Conservation (phyloP, 2,797 vertebrate genomes). For the Acanthurus tractus region DNA sequence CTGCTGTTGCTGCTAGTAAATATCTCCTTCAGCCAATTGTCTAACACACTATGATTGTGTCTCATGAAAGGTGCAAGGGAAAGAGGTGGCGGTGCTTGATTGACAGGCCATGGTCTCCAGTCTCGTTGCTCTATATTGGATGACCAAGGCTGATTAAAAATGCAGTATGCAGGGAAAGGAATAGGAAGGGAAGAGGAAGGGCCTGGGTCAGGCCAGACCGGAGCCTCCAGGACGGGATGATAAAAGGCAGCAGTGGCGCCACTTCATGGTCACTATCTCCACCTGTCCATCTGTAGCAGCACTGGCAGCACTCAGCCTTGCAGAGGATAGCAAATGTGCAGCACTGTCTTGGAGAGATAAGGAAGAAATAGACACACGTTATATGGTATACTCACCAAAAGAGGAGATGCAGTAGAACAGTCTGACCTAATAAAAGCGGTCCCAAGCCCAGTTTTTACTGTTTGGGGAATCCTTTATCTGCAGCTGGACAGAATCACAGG, state of each 20-base stretch:
- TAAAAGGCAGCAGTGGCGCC: conserved; percentile 81
- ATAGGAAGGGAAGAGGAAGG: conserved; percentile 72
- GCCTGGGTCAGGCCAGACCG: conserved; percentile 81
- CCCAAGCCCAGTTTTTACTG: conserved; percentile 39
- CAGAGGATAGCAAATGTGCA: conserved; percentile 56
- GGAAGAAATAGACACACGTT: conserved; percentile 55
- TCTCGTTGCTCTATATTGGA: conserved; percentile 78
- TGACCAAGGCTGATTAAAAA: conserved; percentile 85
- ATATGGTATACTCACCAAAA: conserved; percentile 56
- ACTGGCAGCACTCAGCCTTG: conserved; percentile 79
- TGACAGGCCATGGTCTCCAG: conserved; percentile 77
- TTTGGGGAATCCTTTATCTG: conserved; percentile 42
- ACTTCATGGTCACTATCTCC: conserved; percentile 85
- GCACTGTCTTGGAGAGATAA: conserved; percentile 74
- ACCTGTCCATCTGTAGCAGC: conserved; percentile 87
- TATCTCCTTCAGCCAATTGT: conserved; percentile 30
- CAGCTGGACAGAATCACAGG: conserved; percentile 6
- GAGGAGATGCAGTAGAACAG: conserved; percentile 48
- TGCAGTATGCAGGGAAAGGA: conserved; percentile 81
- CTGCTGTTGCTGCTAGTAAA: not conserved
- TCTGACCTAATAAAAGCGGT: conserved; percentile 46
- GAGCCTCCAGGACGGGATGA: conserved; percentile 80
- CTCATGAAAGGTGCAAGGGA: conserved; percentile 36
- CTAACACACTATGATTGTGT: conserved; percentile 8
- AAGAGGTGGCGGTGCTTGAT: conserved; percentile 68